phyloP scores from a whole-genome alignment of 2,113 vertebrate species.

The Axis porcinus region DNA sequence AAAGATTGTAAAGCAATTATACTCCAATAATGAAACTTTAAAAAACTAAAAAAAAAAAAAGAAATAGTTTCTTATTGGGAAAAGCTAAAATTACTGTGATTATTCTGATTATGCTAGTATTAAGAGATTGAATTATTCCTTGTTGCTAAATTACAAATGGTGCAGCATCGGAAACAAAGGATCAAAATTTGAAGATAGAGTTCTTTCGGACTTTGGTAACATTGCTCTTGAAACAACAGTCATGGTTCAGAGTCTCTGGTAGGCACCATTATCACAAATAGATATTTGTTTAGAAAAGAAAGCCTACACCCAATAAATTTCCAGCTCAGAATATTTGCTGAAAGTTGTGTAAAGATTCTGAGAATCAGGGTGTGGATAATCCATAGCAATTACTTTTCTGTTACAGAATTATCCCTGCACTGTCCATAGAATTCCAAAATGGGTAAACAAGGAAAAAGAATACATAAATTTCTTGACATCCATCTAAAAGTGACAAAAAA shows the following conservation, averaged over 20 bases:
- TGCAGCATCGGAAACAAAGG: background rate
- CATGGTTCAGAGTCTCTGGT: background rate
- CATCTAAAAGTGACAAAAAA: background rate
- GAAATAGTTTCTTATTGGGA: background rate
- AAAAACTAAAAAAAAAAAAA: background rate
- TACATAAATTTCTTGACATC: background rate
- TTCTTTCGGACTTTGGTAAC: background rate
- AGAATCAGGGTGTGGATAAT: background rate
- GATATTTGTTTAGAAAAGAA: background rate
- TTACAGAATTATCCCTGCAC: background rate
- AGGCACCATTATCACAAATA: background rate
- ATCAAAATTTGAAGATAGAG: slow-evolving; percentile 10
- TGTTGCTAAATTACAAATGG: background rate
- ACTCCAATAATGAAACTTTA: background rate
- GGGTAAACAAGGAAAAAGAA: background rate
- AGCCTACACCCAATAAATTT: background rate
- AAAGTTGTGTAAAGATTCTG: background rate
- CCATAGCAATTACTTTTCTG: slow-evolving; percentile 19
- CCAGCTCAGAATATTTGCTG: background rate
- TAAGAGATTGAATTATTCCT: background rate
- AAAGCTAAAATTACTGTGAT: background rate
- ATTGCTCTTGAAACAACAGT: background rate
- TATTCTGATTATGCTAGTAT: background rate
- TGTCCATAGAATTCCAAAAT: background rate
- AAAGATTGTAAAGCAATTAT: background rate